Evolutionary conservation across 2,888 invertebrate genomes (phyloP), one percentile per base, ranked within the genome.

Genomic region (Drosophila affinis): DNA sequence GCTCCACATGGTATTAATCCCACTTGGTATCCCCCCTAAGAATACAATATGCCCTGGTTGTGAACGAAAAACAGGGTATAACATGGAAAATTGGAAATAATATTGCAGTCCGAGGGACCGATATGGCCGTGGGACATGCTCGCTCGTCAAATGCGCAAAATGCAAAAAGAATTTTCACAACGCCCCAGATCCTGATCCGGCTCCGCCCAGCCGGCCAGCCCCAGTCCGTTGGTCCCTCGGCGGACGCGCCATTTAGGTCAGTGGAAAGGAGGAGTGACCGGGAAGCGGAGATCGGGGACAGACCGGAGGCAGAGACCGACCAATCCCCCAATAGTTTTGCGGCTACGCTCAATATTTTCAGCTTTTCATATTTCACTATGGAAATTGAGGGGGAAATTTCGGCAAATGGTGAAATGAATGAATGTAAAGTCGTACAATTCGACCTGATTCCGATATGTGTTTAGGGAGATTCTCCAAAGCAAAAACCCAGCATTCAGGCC

Each of bases 291-390:
- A 9, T 18, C 14, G 14, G 32, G n/a, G 9, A 21, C 21, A 21
- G 4, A 24, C 5, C 24, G 24, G 1, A 21, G 21, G 39, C 7
- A 29, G 29, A 29, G 29, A 29, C 29, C 29, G 3, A 7, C 7
- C 39, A 39, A 39, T 39, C 14, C 7, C 39, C 39, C 39, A 39
- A 39, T 14, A 39, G 39, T 39, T 39, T n/a, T 39, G 45, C 17
- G 62, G 24, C 32, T n/a, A 44, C 45, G 60, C 44, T 65, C 64
- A 44, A 54, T 21, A 65, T 54, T 64, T 65, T 54, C 48, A 21
- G 44, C 67, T 65, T 65, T 65, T 54, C 65, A 65, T 64, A 65
- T 39, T 64, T 65, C 65, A 48, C 65, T 65, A 65, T 65, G 67
- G 54, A 65, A 65, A 65, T 65, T 54, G 67, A 39, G 9, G 32